Conservation (phyloP, 1,140 invertebrate species). For the Trichonephila clavipes region DNA sequence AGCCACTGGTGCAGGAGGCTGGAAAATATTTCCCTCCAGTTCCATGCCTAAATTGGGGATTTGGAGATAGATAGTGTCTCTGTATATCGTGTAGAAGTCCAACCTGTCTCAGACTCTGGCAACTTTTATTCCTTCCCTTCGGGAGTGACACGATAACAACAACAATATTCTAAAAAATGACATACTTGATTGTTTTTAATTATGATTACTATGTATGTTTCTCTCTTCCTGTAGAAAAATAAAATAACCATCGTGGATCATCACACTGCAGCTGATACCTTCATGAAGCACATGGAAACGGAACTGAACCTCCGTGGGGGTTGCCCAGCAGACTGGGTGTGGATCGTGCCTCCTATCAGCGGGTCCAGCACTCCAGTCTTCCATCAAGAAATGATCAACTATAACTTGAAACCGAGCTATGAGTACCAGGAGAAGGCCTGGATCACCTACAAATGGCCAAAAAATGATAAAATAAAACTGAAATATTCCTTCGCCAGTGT, state of each 20-base stretch:
- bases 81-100: no score
- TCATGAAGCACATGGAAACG: conserved; percentile 80
- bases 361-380: conserved; percentile 79
- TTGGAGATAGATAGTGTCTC: no score
- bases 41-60: no score
- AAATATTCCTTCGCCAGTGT: conserved; percentile 69
- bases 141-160: no score
- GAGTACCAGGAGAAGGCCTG: conserved; percentile 79
- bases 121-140: no score
- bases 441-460: conserved; percentile 61
- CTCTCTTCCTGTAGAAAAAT: conserved; percentile 77
- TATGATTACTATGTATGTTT: no score
- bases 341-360: conserved; percentile 80
- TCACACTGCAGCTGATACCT: conserved; percentile 80
- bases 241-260: conserved; percentile 80
- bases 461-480: conserved; percentile 55
- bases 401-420: conserved; percentile 80
- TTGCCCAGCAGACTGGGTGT: conserved; percentile 81
- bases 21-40: no score
- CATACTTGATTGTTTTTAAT: no score
- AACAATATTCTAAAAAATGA: no score
- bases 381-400: conserved; percentile 80
- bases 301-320: conserved; percentile 79
- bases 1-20: no score
- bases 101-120: no score